Conservation (phyloP, 2,797 vertebrate species). For the Antrozous pallidus region DNA sequence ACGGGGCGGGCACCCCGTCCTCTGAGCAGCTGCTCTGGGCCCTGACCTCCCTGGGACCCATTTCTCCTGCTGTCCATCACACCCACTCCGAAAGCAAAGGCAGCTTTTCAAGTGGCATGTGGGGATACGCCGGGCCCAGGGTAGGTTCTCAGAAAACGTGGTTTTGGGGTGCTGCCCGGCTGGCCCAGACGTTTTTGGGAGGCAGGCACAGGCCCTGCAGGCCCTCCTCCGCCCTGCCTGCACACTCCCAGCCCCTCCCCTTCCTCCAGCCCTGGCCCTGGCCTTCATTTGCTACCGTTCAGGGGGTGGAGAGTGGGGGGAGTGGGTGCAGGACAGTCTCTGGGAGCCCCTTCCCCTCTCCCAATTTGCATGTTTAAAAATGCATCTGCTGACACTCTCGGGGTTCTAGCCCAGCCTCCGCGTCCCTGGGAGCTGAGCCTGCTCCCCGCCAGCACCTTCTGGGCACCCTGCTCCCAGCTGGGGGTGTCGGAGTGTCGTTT, state of each 20-base stretch:
- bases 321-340: neutral
- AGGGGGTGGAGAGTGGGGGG: no score
- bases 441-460: neutral
- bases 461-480: neutral
- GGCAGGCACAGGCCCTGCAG: neutral
- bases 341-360: neutral
- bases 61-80: neutral
- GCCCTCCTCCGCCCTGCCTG: fast-evolving
- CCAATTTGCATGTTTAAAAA: constrained; percentile 38
- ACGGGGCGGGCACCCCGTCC: fast-evolving
- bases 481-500: neutral
- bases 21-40: fast-evolving
- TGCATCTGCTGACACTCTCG: constrained; percentile 57
- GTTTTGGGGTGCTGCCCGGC: neutral
- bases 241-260: no score
- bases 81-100: neutral
- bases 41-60: neutral
- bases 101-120: neutral
- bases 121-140: fast-evolving
- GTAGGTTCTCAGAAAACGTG: neutral
- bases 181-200: neutral
- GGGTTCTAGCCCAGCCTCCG: neutral
- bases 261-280: fast-evolving
- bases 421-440: constrained; percentile 62
- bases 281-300: no score